Conservation (phyloP, 2,888 invertebrate genomes). For the Pilophorus perplexus region DNA sequence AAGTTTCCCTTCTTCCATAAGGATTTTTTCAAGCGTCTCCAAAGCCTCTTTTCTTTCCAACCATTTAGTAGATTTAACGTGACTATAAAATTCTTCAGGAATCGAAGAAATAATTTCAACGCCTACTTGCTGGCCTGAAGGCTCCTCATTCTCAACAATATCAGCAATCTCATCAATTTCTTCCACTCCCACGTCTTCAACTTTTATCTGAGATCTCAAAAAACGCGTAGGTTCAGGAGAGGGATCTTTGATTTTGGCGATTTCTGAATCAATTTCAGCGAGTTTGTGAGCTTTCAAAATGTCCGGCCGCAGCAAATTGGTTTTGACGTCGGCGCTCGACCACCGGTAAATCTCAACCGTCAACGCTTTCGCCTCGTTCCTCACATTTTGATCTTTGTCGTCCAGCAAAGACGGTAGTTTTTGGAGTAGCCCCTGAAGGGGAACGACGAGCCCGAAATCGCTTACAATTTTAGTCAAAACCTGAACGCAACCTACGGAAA, state of each 20-base stretch:
- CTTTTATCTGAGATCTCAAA: not conserved
- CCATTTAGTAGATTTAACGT: slow-evolving; percentile 8
- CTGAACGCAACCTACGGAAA: not conserved
- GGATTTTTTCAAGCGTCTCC: not conserved
- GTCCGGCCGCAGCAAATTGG: not conserved
- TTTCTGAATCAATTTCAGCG: not conserved
- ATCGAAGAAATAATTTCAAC: not conserved
- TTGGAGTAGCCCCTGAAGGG: not conserved
- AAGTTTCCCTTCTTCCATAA: not conserved
- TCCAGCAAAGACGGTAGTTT: not conserved
- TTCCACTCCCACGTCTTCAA: not conserved
- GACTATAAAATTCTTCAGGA: not conserved
- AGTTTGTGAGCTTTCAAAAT: not conserved
- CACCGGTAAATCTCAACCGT: slow-evolving; percentile 6
- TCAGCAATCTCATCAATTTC: not conserved
- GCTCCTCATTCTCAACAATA: not conserved
- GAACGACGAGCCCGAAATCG: not conserved
- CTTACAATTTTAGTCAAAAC: not conserved
- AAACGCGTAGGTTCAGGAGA: not conserved
- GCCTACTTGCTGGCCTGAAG: not conserved
- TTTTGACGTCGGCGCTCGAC: not conserved
- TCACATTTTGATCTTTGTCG: slow-evolving; percentile 5
- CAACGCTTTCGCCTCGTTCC: slow-evolving; percentile 12
- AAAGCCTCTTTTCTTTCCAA: slow-evolving; percentile 8
- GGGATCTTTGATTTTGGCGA: not conserved